Evolutionary conservation across 53 echinoderm and acorn worm genomes (phyloP).

Genomic region (Hippasteria phrygiana): DNA sequence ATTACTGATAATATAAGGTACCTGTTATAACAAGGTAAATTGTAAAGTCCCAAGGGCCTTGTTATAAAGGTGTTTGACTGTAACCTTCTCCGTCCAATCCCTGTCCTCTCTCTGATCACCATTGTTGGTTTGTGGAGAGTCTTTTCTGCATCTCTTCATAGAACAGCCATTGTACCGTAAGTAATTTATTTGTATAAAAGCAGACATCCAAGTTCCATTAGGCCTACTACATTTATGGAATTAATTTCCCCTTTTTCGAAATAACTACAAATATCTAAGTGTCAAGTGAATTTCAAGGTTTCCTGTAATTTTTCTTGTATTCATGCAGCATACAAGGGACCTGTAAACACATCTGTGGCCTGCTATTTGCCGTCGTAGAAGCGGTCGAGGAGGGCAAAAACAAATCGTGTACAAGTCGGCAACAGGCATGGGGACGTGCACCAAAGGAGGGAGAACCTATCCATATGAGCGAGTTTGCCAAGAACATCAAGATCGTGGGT

Average conservation of each 20-base stretch:
- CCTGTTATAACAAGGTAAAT: no score
- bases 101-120: no score
- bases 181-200: no score
- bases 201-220: no score
- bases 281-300: neutral
- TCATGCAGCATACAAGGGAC: conserved; percentile 67
- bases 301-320: neutral
- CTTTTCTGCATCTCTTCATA: no score
- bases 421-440: conserved; percentile 51
- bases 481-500: conserved; percentile 57
- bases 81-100: no score
- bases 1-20: no score
- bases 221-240: neutral
- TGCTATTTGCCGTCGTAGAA: conserved; percentile 63
- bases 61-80: no score
- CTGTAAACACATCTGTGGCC: conserved; percentile 72
- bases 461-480: conserved; percentile 54
- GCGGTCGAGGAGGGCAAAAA: conserved; percentile 65
- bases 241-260: neutral
- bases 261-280: no score
- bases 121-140: no score
- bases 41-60: no score
- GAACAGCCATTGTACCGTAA: no score
- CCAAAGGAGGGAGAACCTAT: conserved; percentile 40
- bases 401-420: conserved; percentile 58